Conservation (phyloP, 2,797 vertebrate genomes). For the Neosilurus hyrtlii region DNA sequence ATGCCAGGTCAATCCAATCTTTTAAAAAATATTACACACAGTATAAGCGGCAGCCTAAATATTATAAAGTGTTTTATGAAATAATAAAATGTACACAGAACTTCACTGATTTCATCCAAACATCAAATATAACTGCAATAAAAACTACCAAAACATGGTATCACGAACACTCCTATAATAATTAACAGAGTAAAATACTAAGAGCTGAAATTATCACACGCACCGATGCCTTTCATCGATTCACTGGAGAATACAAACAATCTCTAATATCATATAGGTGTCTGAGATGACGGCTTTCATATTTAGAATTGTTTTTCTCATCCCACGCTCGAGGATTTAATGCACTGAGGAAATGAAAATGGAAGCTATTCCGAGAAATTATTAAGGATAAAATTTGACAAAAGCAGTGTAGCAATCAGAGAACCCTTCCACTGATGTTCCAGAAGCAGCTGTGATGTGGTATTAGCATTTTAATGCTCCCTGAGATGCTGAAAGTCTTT, state of each 20-base stretch:
- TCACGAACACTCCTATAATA: background rate
- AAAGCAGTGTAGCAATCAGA: background rate
- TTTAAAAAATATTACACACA: background rate
- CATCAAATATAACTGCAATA: background rate
- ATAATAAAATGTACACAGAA: background rate
- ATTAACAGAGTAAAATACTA: background rate
- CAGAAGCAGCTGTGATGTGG: background rate
- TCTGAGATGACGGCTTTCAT: slow-evolving; percentile 18
- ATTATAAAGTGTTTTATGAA: background rate
- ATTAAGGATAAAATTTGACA: slow-evolving; percentile 22
- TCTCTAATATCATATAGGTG: background rate
- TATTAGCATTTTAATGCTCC: background rate
- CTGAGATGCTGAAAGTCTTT: background rate
- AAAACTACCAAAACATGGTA: background rate
- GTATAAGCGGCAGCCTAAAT: background rate
- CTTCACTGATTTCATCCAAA: background rate
- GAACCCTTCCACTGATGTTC: background rate
- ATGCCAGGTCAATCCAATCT: background rate
- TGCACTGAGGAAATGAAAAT: slow-evolving; percentile 3
- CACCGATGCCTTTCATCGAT: background rate
- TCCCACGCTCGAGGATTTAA: background rate
- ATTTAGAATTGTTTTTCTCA: background rate
- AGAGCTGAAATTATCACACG: background rate
- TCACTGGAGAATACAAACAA: background rate
- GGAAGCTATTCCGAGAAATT: slow-evolving; percentile 12